A percentile compares a stretch with the other conserved stretches of the same genome.
phyloP scores from a whole-genome alignment of 2,888 invertebrate genomes.

The Aspidiotus destructor region DNA sequence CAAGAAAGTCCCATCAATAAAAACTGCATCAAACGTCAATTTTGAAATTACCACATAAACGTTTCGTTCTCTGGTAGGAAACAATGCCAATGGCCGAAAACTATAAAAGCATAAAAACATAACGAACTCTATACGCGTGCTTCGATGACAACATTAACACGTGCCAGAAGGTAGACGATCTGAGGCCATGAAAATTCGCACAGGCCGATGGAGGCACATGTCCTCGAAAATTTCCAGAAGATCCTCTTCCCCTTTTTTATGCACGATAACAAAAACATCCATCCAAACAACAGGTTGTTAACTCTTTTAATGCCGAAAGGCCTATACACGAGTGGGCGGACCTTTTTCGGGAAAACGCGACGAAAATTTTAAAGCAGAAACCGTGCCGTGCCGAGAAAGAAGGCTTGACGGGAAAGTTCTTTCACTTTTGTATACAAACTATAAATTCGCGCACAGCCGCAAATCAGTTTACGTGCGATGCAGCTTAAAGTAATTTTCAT shows the following conservation, averaged over 20 bases:
- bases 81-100: slow-evolving; percentile 12
- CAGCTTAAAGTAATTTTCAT: slow-evolving; percentile 1
- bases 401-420: background rate
- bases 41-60: background rate
- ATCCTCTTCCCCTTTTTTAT: no score
- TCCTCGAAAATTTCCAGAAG: background rate
- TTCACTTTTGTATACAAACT: background rate
- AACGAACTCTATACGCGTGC: slow-evolving; percentile 14
- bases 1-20: background rate
- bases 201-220: background rate
- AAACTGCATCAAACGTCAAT: slow-evolving; percentile 2
- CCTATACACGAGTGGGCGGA: background rate
- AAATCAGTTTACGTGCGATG: background rate
- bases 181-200: background rate
- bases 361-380: background rate
- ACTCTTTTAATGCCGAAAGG: background rate
- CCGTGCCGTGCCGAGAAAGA: background rate
- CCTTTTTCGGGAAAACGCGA: background rate
- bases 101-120: slow-evolving; percentile 9
- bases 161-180: slow-evolving; percentile 18
- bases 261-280: background rate
- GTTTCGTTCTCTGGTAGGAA: background rate
- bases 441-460: background rate
- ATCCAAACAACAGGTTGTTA: background rate
- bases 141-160: slow-evolving; percentile 23